Conservation (phyloP, 2,797 vertebrate species). For the Geotrypetes seraphini region DNA sequence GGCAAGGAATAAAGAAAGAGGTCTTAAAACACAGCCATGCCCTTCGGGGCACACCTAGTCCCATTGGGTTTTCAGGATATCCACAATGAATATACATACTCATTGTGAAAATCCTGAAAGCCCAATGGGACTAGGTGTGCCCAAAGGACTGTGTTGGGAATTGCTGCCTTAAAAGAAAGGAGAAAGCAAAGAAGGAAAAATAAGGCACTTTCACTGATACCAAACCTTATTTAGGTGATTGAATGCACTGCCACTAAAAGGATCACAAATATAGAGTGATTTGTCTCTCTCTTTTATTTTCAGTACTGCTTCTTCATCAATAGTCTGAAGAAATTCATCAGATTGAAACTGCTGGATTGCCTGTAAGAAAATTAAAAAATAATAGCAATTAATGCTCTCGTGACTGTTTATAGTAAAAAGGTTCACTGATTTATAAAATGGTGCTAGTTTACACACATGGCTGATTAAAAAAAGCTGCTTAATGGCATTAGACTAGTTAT, state of each 20-base stretch:
- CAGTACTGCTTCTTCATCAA: conserved; percentile 68
- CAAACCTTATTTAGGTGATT: conserved; percentile 79
- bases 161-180: too few relatives aligned
- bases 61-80: too few relatives aligned
- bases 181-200: too few relatives aligned
- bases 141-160: too few relatives aligned
- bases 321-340: conserved; percentile 73
- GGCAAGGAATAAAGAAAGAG: too few relatives aligned
- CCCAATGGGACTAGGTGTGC: too few relatives aligned
- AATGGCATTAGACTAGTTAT: neutral
- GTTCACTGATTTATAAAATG: neutral
- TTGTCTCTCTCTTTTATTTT: conserved; percentile 74
- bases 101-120: too few relatives aligned
- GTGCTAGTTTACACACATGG: neutral
- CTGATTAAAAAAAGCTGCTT: neutral
- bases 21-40: too few relatives aligned
- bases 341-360: conserved; percentile 87
- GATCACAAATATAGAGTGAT: conserved; percentile 85
- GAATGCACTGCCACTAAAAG: conserved; percentile 72
- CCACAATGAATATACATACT: too few relatives aligned
- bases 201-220: too few relatives aligned
- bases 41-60: too few relatives aligned
- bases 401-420: neutral
- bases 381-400: neutral
- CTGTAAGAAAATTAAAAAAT: conserved; percentile 43